Evolutionary conservation across 2,888 invertebrate species (phyloP).

Genomic region (Pycnomerus fuliginosus): DNA sequence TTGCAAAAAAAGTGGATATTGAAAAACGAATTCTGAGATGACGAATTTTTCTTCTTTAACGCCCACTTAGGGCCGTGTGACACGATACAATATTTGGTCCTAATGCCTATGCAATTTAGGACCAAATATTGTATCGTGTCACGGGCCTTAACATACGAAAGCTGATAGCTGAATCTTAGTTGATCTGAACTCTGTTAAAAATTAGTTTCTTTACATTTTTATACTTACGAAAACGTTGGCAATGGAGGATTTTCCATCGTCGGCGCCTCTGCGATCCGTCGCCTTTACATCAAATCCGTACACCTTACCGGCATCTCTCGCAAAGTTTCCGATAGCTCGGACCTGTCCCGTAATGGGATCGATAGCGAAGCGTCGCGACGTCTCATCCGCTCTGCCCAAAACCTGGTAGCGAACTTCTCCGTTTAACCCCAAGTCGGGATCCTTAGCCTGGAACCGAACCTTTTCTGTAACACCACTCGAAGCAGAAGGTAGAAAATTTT

Average conservation of each 20-base stretch:
- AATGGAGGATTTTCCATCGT: slow-evolving; percentile 80
- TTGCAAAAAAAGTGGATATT: too few relatives aligned
- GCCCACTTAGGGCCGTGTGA: too few relatives aligned
- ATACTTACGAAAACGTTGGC: slow-evolving; percentile 80
- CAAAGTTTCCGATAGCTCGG: slow-evolving; percentile 68
- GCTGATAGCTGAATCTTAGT: too few relatives aligned
- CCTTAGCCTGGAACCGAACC: slow-evolving; percentile 60
- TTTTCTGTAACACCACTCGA: background rate
- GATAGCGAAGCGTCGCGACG: slow-evolving; percentile 73
- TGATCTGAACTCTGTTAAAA: too few relatives aligned
- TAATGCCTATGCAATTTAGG: too few relatives aligned
- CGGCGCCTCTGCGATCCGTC: slow-evolving; percentile 76
- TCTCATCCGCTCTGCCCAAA: slow-evolving; percentile 64
- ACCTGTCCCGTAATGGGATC: slow-evolving; percentile 77
- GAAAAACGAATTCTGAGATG: too few relatives aligned
- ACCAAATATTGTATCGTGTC: too few relatives aligned
- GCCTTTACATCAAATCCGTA: slow-evolving; percentile 88
- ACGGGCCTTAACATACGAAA: too few relatives aligned
- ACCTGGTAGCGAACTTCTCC: slow-evolving; percentile 80
- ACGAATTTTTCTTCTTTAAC: too few relatives aligned
- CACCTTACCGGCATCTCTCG: slow-evolving; percentile 70
- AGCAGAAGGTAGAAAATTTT: background rate
- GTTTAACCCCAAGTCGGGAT: slow-evolving; percentile 73
- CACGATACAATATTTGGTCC: too few relatives aligned
- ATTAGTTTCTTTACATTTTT: background rate